These are phyloP conservation scores for Taurulus bubalis DNA, from an alignment of 2,113 vertebrate genomes.

Conservation along the genomic window DNA sequence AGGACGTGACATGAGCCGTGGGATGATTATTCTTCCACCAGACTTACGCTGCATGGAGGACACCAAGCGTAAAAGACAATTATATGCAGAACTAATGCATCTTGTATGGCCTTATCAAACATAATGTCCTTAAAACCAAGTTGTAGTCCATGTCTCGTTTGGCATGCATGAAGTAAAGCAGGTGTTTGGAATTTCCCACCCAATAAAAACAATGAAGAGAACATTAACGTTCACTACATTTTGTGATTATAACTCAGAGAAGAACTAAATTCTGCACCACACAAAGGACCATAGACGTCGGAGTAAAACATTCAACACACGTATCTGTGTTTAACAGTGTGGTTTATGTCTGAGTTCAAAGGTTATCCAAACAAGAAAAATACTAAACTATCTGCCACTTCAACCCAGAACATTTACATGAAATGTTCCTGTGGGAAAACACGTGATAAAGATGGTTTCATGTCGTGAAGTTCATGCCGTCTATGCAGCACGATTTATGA, in stretches of 20 bases:
- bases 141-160: neutral
- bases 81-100: neutral
- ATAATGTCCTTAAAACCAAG: neutral
- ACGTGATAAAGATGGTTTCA: conserved; percentile 18
- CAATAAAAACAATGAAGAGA: conserved; percentile 44
- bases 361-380: conserved; percentile 54
- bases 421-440: conserved; percentile 34
- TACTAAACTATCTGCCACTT: conserved; percentile 14
- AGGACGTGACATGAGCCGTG: neutral
- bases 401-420: conserved; percentile 20
- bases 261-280: neutral
- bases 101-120: neutral
- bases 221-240: neutral
- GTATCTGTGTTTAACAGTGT: neutral
- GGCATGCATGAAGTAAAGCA: neutral
- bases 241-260: neutral
- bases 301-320: neutral
- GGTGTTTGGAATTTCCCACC: conserved; percentile 74
- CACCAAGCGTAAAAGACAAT: neutral
- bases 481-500: conserved; percentile 37
- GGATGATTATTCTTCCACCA: neutral
- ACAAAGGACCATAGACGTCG: neutral
- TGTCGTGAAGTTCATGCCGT: conserved; percentile 22
- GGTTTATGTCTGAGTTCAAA: conserved; percentile 30
- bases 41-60: neutral